Conservation (phyloP, 2,888 invertebrate genomes). For the Aphelenchoides bicaudatus region DNA sequence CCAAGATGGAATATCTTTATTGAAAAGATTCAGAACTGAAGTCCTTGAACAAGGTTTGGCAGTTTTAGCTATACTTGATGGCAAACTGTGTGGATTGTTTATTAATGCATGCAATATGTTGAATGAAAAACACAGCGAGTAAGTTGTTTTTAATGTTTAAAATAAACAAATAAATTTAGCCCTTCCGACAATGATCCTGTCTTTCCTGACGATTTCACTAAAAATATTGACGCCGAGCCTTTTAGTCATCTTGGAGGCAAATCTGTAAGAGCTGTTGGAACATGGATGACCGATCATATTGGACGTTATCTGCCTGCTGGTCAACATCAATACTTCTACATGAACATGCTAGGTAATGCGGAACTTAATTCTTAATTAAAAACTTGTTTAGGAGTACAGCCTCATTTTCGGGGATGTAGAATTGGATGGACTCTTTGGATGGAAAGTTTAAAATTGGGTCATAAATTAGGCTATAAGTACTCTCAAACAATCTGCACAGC, state of each 20-base stretch:
- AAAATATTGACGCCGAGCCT: background rate
- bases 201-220: slow-evolving; percentile 10
- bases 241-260: background rate
- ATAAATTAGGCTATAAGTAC: background rate
- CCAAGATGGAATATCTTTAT: background rate
- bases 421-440: slow-evolving; percentile 3
- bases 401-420: slow-evolving; percentile 4
- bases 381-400: too few relatives aligned
- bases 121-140: background rate
- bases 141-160: too few relatives aligned
- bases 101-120: background rate
- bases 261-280: background rate
- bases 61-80: background rate
- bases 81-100: background rate
- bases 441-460: slow-evolving; percentile 1
- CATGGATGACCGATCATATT: background rate
- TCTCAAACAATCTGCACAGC: slow-evolving; percentile 9
- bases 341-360: background rate
- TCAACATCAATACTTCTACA: background rate
- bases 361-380: too few relatives aligned
- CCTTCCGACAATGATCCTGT: too few relatives aligned
- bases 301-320: background rate
- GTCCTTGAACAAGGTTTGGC: slow-evolving; percentile 1
- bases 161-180: too few relatives aligned
- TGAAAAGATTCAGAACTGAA: background rate